Evolutionary conservation across 2,113 vertebrate species (phyloP), one percentile per base, ranked within the genome.

Genomic region (Caloenas nicobarica): DNA sequence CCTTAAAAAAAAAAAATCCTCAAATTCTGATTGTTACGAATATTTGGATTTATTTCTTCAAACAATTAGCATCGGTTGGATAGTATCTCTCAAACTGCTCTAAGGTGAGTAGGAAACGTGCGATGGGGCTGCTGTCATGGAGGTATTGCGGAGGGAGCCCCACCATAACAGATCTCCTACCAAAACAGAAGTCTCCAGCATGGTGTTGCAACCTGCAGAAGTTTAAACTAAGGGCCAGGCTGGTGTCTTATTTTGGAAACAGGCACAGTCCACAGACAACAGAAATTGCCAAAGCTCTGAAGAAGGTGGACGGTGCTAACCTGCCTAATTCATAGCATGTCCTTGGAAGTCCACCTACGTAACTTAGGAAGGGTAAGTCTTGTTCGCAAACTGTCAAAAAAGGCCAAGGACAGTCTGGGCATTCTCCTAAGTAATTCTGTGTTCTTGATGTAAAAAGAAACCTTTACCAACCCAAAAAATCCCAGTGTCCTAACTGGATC

Each of bases 401-500:
- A 81, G 69, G 68, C 38, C 88, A 93, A 81, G 69, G 93, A 64
- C 36, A 66, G 42, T 18, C 53, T 94, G 62, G 78, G 53, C 21
- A 68, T 34, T 79, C 54, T 88, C 21, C 36, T 76, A 84, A 56
- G 24, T 56, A 79, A 88, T 89, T 95, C n/a, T 81, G 42, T 42
- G 51, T 14, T 93, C 73, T 38, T 60, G 72, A 81, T 92, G 77
- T 53, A 91, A 81, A 81, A 95, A 91, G 28, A 79, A 94, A 74
- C 10, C 51, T 54, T 40, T 44, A 81, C 12, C 33, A 89, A 56
- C n/a, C 19, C 58, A n/a, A 71, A 86, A 73, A 84, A 91, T 1
- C 10, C 29, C 50, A 69, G 56, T 86, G 76, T 94, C 90, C 88
- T 96, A 91, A 83, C 79, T 96, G 85, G 70, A 95, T 93, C 79